Conservation (phyloP, 2,797 vertebrate genomes). For the Telmatherina bonti region DNA sequence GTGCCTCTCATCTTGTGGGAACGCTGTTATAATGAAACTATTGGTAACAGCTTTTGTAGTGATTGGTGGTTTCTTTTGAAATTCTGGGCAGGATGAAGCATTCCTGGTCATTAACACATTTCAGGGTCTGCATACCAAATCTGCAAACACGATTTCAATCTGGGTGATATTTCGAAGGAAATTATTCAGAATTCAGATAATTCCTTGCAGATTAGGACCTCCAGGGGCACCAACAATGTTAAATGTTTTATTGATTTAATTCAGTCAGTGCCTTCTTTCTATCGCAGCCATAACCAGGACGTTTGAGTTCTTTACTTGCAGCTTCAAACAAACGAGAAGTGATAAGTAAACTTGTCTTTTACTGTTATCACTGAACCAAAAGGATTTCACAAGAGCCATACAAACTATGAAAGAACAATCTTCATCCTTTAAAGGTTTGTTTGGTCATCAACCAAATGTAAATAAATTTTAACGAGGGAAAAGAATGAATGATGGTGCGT, state of each 20-base stretch:
- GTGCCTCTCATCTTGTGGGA: constrained; percentile 73
- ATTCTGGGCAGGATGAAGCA: constrained; percentile 36
- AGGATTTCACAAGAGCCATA: neutral
- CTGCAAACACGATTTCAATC: constrained; percentile 49
- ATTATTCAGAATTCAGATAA: constrained; percentile 33
- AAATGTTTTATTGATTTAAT: constrained; percentile 22
- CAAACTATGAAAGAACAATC: neutral
- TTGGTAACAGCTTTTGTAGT: constrained; percentile 48
- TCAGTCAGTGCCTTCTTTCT: constrained; percentile 4
- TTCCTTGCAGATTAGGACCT: constrained; percentile 42
- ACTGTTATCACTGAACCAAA: neutral
- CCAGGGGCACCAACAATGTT: constrained; percentile 19
- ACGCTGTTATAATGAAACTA: constrained; percentile 63
- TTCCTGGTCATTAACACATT: constrained; percentile 58
- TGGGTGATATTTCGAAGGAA: constrained; percentile 39
- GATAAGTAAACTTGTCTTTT: neutral
- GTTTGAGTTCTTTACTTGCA: no score
- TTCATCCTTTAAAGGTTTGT: no score
- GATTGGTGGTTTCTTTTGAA: constrained; percentile 67
- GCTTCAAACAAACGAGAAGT: no score
- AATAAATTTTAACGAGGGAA: neutral
- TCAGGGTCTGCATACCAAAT: constrained; percentile 45
- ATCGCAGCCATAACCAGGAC: neutral
- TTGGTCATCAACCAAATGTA: neutral
- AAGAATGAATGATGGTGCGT: neutral